Conservation (phyloP, 1,140 invertebrate genomes). For the Drosophila sechellia region DNA sequence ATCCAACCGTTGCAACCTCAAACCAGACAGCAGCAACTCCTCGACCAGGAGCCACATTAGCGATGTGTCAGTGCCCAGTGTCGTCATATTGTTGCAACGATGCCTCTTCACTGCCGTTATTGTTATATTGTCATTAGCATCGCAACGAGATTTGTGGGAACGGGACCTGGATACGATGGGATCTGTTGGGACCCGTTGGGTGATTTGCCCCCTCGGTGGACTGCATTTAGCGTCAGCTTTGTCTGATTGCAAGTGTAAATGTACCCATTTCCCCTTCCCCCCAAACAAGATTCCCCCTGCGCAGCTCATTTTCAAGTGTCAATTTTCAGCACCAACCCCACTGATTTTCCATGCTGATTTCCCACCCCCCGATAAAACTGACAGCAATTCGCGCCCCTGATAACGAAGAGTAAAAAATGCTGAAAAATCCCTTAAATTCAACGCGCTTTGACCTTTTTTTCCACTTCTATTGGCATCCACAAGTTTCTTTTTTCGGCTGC, state of each 20-base stretch:
- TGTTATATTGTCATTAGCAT: slow-evolving; percentile 80
- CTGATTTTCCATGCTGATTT: slow-evolving; percentile 4
- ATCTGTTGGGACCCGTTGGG: slow-evolving; percentile 1
- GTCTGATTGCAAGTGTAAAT: slow-evolving; percentile 66
- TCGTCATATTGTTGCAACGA: slow-evolving; percentile 72
- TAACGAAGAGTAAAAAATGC: slow-evolving; percentile 42
- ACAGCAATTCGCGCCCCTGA: slow-evolving; percentile 49
- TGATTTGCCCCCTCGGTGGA: slow-evolving; percentile 3
- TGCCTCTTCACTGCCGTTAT: slow-evolving; percentile 54
- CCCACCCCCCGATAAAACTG: slow-evolving; percentile 18
- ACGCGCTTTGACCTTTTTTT: slow-evolving; percentile 74
- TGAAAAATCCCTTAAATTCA: slow-evolving; percentile 70
- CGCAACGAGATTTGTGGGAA: slow-evolving; percentile 8
- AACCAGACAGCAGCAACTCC: slow-evolving; percentile 28
- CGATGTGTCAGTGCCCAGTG: slow-evolving; percentile 57
- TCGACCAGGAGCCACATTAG: slow-evolving; percentile 52
- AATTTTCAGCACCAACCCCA: slow-evolving; percentile 77
- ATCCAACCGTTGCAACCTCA: slow-evolving; percentile 39
- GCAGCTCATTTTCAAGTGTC: slow-evolving; percentile 73
- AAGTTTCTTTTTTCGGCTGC: slow-evolving; percentile 46
- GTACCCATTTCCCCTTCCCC: slow-evolving; percentile 3
- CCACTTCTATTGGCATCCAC: slow-evolving; percentile 35
- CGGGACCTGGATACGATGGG: background rate
- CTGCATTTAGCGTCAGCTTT: slow-evolving; percentile 66
- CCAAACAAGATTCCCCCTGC: background rate